Conservation (phyloP, 2,113 vertebrate species). For the Scortum barcoo region DNA sequence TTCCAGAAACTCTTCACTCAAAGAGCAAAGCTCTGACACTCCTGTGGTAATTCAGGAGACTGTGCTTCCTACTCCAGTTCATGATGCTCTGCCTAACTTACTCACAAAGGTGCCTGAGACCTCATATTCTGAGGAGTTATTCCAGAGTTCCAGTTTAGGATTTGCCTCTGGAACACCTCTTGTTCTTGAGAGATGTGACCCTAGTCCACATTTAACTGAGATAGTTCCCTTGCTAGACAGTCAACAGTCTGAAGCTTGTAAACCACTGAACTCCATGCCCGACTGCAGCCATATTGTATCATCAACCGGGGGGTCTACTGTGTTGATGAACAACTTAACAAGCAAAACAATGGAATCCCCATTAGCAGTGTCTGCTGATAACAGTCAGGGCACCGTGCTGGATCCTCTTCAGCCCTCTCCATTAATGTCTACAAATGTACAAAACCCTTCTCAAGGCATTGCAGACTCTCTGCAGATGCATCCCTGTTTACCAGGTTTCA, state of each 20-base stretch:
- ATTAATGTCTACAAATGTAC: conserved; percentile 50
- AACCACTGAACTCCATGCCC: conserved; percentile 71
- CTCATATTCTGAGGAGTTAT: conserved; percentile 57
- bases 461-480: conserved; percentile 67
- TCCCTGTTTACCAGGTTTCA: conserved; percentile 68
- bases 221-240: conserved; percentile 68
- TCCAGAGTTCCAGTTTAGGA: conserved; percentile 60
- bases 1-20: not conserved
- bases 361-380: conserved; percentile 48
- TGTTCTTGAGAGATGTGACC: conserved; percentile 75
- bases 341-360: conserved; percentile 33
- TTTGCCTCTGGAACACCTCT: conserved; percentile 67
- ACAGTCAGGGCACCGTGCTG: conserved; percentile 47
- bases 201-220: conserved; percentile 65
- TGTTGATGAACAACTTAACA: conserved; percentile 69
- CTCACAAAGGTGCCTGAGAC: conserved; percentile 65
- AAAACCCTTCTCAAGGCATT: conserved; percentile 59
- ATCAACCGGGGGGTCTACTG: conserved; percentile 63
- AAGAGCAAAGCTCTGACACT: conserved; percentile 34
- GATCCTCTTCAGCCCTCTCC: conserved; percentile 65
- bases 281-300: conserved; percentile 70
- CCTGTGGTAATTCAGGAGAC: conserved; percentile 45
- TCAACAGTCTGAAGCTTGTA: conserved; percentile 56
- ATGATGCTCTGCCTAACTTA: conserved; percentile 50
- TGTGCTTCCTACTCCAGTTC: conserved; percentile 44